phyloP scores from a whole-genome alignment of 2,797 vertebrate species.

The Cottoperca gobio region DNA sequence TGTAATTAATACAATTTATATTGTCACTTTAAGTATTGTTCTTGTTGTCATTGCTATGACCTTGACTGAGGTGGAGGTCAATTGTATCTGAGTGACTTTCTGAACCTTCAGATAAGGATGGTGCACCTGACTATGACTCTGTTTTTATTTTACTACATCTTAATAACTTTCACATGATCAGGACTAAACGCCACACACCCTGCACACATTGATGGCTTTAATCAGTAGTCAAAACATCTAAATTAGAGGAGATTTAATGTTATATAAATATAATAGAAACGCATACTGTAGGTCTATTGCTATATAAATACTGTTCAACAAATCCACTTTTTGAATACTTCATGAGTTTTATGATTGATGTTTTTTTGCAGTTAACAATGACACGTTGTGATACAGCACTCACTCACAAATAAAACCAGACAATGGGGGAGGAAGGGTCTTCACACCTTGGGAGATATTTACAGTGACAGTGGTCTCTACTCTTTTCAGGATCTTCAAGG shows the following conservation, averaged over 20 bases:
- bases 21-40: background rate
- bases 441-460: too few species aligned
- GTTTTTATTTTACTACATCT: conserved; percentile 2
- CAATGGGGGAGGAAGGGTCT: too few species aligned
- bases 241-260: background rate
- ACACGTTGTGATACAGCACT: background rate
- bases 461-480: too few species aligned
- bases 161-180: conserved; percentile 21
- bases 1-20: background rate
- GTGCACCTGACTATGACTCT: conserved; percentile 10
- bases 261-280: background rate
- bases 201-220: background rate
- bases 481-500: too few species aligned
- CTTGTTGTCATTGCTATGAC: background rate
- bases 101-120: conserved; percentile 17
- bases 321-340: background rate
- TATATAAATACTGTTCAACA: background rate
- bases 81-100: conserved; percentile 6
- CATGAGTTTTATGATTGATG: background rate
- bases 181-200: background rate
- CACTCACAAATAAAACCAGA: background rate
- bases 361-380: background rate
- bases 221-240: background rate
- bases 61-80: background rate
- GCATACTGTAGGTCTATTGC: background rate